Conservation (phyloP, 2,888 invertebrate species). For the Cerceris rybyensis region DNA sequence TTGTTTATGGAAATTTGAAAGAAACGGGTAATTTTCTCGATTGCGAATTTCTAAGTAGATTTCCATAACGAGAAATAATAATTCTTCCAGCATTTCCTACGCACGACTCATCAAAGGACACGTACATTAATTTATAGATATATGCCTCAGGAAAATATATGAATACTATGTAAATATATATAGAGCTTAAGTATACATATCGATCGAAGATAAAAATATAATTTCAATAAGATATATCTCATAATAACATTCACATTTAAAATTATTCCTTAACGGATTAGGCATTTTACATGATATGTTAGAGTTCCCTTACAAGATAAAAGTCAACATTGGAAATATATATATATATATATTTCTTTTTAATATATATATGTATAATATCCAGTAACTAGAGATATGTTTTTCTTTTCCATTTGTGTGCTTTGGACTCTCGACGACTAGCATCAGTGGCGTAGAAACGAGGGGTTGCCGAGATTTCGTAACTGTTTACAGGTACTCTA, state of each 20-base stretch:
- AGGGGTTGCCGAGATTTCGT: conserved; percentile 44
- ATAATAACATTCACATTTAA: conserved; percentile 72
- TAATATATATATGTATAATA: conserved; percentile 16
- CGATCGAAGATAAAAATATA: conserved; percentile 79
- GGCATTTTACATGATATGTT: conserved; percentile 75
- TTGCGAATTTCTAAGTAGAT: background rate
- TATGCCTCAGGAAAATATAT: conserved; percentile 73
- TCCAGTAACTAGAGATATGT: conserved; percentile 51
- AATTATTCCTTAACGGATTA: conserved; percentile 72
- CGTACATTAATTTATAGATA: conserved; percentile 42
- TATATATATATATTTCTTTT: conserved; percentile 2
- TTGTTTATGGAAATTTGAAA: no score
- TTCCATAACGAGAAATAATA: background rate
- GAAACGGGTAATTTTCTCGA: background rate
- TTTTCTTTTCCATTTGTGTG: conserved; percentile 22
- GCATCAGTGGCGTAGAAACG: conserved; percentile 53
- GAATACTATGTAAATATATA: conserved; percentile 72
- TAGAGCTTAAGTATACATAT: conserved; percentile 69
- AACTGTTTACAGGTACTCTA: conserved; percentile 51
- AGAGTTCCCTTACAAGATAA: conserved; percentile 62
- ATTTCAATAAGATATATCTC: conserved; percentile 73
- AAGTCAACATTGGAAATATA: conserved; percentile 61
- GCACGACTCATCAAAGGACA: conserved; percentile 49
- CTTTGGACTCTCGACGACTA: conserved; percentile 53
- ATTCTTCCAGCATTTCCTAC: conserved; percentile 18